Evolutionary conservation across 1,140 invertebrate species (phyloP).

Genomic region (Apis dorsata): DNA sequence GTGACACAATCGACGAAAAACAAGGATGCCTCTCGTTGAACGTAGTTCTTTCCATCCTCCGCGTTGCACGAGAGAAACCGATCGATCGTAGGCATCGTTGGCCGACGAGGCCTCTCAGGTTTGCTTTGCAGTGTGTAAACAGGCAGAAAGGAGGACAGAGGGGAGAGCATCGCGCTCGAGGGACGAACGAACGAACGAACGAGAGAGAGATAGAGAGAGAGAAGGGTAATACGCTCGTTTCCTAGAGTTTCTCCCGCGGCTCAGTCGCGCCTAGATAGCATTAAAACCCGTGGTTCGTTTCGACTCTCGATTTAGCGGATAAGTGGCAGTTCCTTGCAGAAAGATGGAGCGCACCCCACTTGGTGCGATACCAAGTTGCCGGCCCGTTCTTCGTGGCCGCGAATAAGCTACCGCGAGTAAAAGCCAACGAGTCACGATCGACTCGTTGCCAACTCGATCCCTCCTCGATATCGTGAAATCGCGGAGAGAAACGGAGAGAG

Average conservation of each 20-base stretch:
- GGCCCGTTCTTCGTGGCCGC: slow-evolving; percentile 38
- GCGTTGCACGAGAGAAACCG: slow-evolving; percentile 26
- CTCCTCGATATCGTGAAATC: slow-evolving; percentile 68
- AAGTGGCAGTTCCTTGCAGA: slow-evolving; percentile 64
- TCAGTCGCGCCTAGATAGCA: slow-evolving; percentile 17
- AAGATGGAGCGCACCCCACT: not conserved
- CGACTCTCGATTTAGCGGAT: slow-evolving; percentile 64
- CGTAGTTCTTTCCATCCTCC: slow-evolving; percentile 31
- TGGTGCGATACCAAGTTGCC: not conserved
- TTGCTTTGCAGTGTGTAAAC: slow-evolving; percentile 56
- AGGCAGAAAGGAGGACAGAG: slow-evolving; percentile 59
- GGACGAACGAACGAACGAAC: slow-evolving; percentile 4
- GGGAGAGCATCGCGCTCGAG: slow-evolving; percentile 31
- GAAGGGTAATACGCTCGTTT: not conserved
- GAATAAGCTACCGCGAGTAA: slow-evolving; percentile 73
- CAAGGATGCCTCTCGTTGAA: too few species aligned
- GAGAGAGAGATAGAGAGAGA: not conserved
- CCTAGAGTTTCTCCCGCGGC: not conserved
- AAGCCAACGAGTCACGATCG: slow-evolving; percentile 76
- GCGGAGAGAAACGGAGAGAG: slow-evolving; percentile 23
- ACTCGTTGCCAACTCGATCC: slow-evolving; percentile 69
- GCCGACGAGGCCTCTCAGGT: slow-evolving; percentile 36
- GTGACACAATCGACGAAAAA: too few species aligned
- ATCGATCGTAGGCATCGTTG: slow-evolving; percentile 53
- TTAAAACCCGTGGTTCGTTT: slow-evolving; percentile 43